phyloP scores from a whole-genome alignment of 2,888 invertebrate species.

The Orgyia antiqua region DNA sequence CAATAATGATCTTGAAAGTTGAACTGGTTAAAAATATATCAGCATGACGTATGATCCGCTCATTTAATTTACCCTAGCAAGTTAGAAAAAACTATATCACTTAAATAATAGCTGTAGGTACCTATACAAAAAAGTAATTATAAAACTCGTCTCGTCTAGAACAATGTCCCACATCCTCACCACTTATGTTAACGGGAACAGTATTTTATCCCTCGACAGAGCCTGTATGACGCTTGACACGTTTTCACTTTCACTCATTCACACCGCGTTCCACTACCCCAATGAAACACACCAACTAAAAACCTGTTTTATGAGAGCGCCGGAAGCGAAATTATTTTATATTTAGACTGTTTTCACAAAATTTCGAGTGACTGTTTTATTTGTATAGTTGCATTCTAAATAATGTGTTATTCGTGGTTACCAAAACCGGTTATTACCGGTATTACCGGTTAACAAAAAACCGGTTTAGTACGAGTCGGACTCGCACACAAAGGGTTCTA shows the following conservation, averaged over 20 bases:
- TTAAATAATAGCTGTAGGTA: no score
- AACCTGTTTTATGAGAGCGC: conserved; percentile 4
- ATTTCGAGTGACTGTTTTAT: conserved; percentile 17
- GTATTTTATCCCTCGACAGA: conserved; percentile 27
- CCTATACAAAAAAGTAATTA: no score
- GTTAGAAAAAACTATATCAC: no score
- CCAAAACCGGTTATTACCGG: no score
- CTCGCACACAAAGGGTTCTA: no score
- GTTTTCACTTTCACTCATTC: conserved; percentile 39
- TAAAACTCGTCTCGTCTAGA: no score
- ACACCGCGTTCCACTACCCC: conserved; percentile 19
- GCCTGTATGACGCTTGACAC: conserved; percentile 53
- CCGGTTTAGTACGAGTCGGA: no score
- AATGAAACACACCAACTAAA: conserved; percentile 11
- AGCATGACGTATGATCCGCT: no score
- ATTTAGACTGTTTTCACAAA: conserved; percentile 27
- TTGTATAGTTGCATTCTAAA: no score
- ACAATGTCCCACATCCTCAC: conserved; percentile 15
- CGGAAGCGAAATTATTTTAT: conserved; percentile 24
- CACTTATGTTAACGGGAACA: conserved; percentile 27
- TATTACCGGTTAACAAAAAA: no score
- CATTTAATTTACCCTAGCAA: no score
- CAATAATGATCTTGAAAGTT: conserved; percentile 53
- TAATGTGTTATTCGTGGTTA: no score
- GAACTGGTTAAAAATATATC: conserved; percentile 38